Evolutionary conservation across 2,797 vertebrate species (phyloP).

Genomic region (Brachyalestes nurse): DNA sequence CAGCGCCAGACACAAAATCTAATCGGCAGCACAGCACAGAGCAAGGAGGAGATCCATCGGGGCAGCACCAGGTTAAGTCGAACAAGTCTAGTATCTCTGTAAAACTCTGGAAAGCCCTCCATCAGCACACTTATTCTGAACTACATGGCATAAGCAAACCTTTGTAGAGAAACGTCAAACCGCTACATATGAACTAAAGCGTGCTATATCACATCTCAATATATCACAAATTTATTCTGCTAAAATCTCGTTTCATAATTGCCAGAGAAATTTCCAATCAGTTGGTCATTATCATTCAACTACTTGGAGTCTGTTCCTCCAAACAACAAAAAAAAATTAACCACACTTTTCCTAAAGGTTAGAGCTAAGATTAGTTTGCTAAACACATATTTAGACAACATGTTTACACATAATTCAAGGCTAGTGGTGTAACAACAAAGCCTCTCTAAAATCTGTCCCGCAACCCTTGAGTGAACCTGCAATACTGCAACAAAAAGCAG

Average conservation of each 20-base stretch:
- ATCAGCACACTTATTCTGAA: not conserved
- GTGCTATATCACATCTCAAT: not conserved
- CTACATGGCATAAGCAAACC: not conserved
- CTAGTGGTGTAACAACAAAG: not conserved
- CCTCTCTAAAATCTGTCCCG: not conserved
- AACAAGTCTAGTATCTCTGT: not conserved
- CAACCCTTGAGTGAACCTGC: not conserved
- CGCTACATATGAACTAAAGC: not conserved
- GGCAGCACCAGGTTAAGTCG: too few relatives aligned
- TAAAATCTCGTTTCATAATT: not conserved
- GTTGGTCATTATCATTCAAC: too few relatives aligned
- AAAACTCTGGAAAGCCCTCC: not conserved
- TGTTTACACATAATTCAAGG: not conserved
- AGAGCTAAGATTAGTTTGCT: not conserved
- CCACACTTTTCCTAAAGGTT: not conserved
- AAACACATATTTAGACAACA: not conserved
- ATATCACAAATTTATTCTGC: not conserved
- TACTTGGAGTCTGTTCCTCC: not conserved
- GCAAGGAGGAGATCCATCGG: too few relatives aligned
- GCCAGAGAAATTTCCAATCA: not conserved
- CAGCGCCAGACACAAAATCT: too few relatives aligned
- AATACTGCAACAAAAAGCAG: not conserved
- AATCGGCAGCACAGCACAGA: too few relatives aligned
- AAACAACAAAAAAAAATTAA: not conserved
- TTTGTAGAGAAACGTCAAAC: too few relatives aligned